Conservation (phyloP, 2,113 vertebrate species). For the Prinia subflava region DNA sequence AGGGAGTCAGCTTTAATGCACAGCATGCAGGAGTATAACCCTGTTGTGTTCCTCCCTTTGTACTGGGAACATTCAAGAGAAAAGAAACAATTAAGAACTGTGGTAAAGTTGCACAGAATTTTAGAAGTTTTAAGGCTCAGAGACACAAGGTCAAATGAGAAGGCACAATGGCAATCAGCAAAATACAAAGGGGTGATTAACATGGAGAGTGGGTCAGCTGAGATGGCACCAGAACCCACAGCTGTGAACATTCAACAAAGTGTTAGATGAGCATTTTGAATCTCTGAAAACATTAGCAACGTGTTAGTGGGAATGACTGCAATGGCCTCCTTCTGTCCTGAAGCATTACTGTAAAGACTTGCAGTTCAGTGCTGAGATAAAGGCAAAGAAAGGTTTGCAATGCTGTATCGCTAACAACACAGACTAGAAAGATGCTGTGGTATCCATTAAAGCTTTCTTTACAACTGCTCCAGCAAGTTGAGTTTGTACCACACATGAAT, state of each 20-base stretch:
- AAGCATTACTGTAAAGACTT: neutral
- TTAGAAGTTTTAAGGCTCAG: neutral
- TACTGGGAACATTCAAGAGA: neutral
- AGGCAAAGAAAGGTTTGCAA: neutral
- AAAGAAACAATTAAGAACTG: neutral
- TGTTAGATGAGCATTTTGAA: neutral
- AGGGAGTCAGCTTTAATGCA: neutral
- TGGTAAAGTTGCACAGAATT: neutral
- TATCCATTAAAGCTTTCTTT: neutral
- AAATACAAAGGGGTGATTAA: neutral
- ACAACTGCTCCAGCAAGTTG: neutral
- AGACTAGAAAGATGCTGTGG: neutral
- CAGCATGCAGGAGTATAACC: neutral
- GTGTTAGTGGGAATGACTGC: neutral
- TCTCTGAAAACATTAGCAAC: neutral
- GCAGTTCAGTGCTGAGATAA: neutral
- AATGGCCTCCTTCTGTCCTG: slow-evolving; percentile 24
- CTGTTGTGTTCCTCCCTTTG: neutral
- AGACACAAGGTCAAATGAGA: neutral
- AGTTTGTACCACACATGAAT: neutral
- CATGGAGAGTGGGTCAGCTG: neutral
- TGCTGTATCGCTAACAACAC: neutral
- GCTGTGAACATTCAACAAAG: neutral
- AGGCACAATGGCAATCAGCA: neutral
- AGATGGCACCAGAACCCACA: neutral